Evolutionary conservation across 2,888 invertebrate genomes (phyloP), one percentile per base, ranked within the genome.

Genomic region (Heliconius erato): DNA sequence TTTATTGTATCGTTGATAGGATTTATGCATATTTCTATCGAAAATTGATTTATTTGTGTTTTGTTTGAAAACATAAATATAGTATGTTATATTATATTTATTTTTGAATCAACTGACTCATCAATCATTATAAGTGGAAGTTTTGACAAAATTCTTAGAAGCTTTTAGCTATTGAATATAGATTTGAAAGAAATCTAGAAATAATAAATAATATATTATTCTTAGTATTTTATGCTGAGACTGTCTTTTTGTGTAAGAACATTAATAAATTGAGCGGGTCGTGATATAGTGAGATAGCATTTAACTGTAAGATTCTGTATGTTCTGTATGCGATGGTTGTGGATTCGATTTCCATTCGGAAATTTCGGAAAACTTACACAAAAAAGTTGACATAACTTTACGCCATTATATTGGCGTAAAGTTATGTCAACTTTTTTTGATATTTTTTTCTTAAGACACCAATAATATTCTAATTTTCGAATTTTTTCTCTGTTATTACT

Each of bases 141-240:
- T 80, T 63, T 35, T 72, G 84, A 84, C 80, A 74, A 84, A 74
- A 74, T 78, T 81, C 81, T 84, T 68, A 80, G 80, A 80, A 28
- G 84, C 82, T 82, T 84, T 84, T 80, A 84, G 78, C 78, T 82
- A 74, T 82, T 35, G 40, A 77, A 81, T 77, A 71, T 44, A 49
- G 72, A 69, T 74, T 83, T 54, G 32, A 63, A 76, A 63, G 59
- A 26, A 59, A 76, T 76, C 54, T 59, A 63, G 59, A 76, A 76
- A 76, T n/a, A 76, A 76, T 76, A 63, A 35, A 76, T 76, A n/a
- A 63, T 76, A 19, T 74, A 23, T 74, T 32, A 32, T 2, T 49
- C 26, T 49, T 35, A 3, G 5, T 26, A 40, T 63, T 35, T 76
- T 72, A 3, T 72, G 3, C 16, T 19, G n/a, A 14, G 7, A 19